Percentiles rank a stretch among this genome's conserved stretches.
Conservation (phyloP, 2,113 vertebrate species). For the Tiliqua scincoides region DNA sequence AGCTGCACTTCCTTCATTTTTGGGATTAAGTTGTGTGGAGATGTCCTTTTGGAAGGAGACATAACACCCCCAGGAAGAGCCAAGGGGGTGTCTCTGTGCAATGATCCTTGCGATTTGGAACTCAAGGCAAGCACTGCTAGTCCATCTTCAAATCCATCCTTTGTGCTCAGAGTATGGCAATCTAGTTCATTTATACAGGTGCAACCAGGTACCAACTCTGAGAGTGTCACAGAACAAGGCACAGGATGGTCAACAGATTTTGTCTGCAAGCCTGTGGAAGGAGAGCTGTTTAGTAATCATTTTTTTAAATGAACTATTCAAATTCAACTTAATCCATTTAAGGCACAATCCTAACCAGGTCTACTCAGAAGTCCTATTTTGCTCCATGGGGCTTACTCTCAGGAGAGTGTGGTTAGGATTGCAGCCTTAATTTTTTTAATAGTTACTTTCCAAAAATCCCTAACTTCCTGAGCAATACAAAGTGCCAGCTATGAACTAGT, state of each 20-base stretch:
- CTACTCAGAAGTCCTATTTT: too few relatives aligned
- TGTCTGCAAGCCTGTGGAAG: not conserved
- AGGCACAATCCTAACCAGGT: too few relatives aligned
- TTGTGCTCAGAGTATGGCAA: not conserved
- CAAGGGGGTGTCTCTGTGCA: not conserved
- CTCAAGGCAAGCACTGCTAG: not conserved
- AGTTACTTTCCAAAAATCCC: not conserved
- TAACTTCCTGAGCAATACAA: not conserved
- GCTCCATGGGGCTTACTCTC: too few relatives aligned
- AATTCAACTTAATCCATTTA: not conserved
- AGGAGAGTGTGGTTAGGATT: too few relatives aligned
- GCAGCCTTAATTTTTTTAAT: too few relatives aligned
- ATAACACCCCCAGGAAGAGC: not conserved
- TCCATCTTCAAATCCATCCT: not conserved
- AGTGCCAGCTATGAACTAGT: too few relatives aligned
- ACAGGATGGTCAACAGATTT: not conserved
- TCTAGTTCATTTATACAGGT: not conserved
- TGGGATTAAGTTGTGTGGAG: not conserved
- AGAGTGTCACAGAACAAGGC: not conserved
- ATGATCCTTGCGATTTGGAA: not conserved
- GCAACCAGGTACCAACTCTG: not conserved
- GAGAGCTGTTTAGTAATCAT: not conserved
- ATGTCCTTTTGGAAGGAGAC: not conserved
- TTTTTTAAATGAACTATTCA: not conserved
- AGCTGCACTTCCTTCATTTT: conserved; percentile 7